A percentile compares a stretch with the other conserved stretches of the same genome.
Evolutionary conservation across 2,113 vertebrate genomes (phyloP).

Genomic region (Conger conger): DNA sequence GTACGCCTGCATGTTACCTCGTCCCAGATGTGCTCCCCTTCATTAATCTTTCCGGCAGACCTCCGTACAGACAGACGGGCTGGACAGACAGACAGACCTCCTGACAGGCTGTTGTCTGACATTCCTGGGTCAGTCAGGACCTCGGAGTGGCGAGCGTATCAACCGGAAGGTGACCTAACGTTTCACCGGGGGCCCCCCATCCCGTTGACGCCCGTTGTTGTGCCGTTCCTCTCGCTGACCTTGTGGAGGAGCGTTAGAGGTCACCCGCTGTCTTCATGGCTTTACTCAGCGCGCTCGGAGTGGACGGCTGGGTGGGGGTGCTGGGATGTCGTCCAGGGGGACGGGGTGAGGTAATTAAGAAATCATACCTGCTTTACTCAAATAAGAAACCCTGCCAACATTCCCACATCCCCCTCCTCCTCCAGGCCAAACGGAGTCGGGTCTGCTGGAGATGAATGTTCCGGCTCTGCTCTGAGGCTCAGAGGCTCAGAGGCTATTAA

Average conservation of each 20-base stretch:
- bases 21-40: no score
- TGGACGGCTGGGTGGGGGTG: background rate
- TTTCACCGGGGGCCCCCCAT: background rate
- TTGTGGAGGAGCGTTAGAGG: background rate
- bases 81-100: background rate
- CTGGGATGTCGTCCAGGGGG: background rate
- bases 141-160: background rate
- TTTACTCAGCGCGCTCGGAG: background rate
- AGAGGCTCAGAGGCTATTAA: slow-evolving; percentile 9
- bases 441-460: background rate
- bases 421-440: background rate
- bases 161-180: background rate
- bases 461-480: background rate
- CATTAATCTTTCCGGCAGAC: background rate
- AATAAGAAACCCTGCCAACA: background rate
- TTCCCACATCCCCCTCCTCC: background rate
- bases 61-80: background rate
- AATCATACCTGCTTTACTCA: background rate
- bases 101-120: background rate
- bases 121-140: background rate
- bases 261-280: background rate
- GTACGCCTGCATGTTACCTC: no score
- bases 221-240: background rate
- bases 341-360: background rate
- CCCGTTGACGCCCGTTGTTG: background rate